A percentile compares a stretch with the other conserved stretches of the same genome.
Conservation (phyloP, 92 coral and sea anemone species). For the Metridium senile region DNA sequence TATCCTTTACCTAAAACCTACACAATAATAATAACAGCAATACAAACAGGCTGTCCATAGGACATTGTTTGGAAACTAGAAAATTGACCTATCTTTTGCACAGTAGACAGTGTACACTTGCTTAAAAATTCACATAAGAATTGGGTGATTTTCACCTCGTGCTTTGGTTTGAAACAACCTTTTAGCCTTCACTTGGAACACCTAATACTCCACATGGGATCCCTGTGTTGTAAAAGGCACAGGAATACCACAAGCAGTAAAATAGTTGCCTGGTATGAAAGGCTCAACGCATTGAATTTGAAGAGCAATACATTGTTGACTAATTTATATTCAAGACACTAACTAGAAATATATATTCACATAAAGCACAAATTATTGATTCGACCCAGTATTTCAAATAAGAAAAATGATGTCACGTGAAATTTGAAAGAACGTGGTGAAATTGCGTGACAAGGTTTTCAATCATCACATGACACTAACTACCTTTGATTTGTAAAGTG, state of each 20-base stretch:
- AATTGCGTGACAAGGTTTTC: no score
- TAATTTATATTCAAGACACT: neutral
- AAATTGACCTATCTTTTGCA: neutral
- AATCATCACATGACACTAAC: neutral
- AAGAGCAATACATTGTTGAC: neutral
- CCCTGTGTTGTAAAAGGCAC: neutral
- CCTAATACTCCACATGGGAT: neutral
- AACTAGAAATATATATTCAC: conserved; percentile 10
- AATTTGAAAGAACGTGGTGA: neutral
- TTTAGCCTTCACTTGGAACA: neutral
- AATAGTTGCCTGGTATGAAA: neutral
- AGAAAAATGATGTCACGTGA: neutral
- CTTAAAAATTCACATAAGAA: neutral
- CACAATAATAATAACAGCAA: neutral
- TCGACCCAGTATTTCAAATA: neutral
- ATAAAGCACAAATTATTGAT: neutral
- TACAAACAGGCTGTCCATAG: neutral
- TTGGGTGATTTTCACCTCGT: neutral
- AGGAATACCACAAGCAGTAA: neutral
- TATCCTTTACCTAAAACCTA: conserved; percentile 1
- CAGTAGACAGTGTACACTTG: neutral
- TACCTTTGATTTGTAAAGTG: neutral
- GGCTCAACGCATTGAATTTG: neutral
- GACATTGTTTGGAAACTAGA: neutral
- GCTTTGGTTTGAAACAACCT: neutral